phyloP scores from a whole-genome alignment of 2,113 vertebrate genomes.

The Irena cyanogastra region DNA sequence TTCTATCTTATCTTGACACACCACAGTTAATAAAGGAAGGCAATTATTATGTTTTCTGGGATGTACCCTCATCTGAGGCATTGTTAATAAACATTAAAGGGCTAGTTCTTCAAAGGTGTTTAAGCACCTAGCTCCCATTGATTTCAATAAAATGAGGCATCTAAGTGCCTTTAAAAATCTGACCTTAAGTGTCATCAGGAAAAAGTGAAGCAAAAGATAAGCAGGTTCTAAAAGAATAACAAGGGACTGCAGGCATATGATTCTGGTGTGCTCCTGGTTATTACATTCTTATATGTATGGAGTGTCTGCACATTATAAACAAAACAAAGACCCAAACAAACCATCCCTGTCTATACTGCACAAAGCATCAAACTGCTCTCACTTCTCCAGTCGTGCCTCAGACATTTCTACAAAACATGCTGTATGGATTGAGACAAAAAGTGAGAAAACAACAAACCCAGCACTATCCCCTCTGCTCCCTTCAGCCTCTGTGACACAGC shows the following conservation, averaged over 20 bases:
- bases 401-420: neutral
- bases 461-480: neutral
- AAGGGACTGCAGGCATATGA: neutral
- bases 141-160: conserved; percentile 41
- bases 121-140: conserved; percentile 35
- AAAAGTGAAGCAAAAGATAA: conserved; percentile 32
- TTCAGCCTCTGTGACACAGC: neutral
- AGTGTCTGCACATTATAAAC: neutral
- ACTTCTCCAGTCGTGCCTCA: neutral
- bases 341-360: neutral
- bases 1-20: conserved; percentile 61
- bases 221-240: neutral
- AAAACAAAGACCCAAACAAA: neutral
- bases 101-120: conserved; percentile 33
- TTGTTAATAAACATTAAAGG: conserved; percentile 56
- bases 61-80: conserved; percentile 36
- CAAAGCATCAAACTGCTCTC: neutral
- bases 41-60: conserved; percentile 60
- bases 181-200: conserved; percentile 32
- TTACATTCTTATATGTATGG: neutral
- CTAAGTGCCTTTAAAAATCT: conserved; percentile 47
- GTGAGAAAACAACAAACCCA: neutral
- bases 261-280: neutral
- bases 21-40: conserved; percentile 49
- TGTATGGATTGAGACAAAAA: neutral